phyloP scores from a whole-genome alignment of 2,888 invertebrate genomes.

The Gastracanthus pulcherrimus region DNA sequence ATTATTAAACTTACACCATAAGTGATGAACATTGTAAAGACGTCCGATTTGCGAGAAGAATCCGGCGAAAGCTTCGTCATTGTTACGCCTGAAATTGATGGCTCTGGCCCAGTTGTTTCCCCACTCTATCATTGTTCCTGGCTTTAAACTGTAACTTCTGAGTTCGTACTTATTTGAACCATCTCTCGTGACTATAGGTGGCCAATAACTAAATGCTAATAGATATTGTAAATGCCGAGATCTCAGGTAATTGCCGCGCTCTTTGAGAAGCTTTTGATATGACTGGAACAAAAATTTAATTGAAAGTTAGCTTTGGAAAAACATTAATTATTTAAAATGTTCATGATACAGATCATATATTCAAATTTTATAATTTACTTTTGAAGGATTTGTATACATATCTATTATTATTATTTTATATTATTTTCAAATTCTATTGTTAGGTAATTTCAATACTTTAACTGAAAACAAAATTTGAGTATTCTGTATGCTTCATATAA shows the following conservation, averaged over 20 bases:
- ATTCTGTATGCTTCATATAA: too few species aligned
- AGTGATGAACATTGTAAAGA: constrained; percentile 98
- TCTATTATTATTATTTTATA: too few species aligned
- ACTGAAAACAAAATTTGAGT: too few species aligned
- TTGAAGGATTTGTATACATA: not conserved
- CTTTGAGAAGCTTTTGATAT: constrained; percentile 85
- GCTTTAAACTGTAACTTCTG: constrained; percentile 93
- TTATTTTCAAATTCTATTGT: too few species aligned
- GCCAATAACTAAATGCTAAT: constrained; percentile 98
- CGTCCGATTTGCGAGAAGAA: constrained; percentile 99
- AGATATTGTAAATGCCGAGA: constrained; percentile 95
- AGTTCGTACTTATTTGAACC: constrained; percentile 95
- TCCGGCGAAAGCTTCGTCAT: constrained; percentile 97
- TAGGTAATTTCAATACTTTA: too few species aligned
- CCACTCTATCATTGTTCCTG: constrained; percentile 99
- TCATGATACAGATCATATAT: too few species aligned
- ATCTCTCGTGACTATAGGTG: constrained; percentile 85
- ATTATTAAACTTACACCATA: constrained; percentile 92
- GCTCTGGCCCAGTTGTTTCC: constrained; percentile 99
- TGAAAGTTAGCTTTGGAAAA: constrained; percentile 38
- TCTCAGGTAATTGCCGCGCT: constrained; percentile 88
- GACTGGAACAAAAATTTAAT: constrained; percentile 79
- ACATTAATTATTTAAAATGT: not conserved
- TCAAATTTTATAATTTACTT: too few species aligned
- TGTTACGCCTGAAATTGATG: constrained; percentile 92